A percentile compares a stretch with the other conserved stretches of the same genome.
Conservation (phyloP, 1,140 invertebrate genomes). For the Drosophila tsacasi region DNA sequence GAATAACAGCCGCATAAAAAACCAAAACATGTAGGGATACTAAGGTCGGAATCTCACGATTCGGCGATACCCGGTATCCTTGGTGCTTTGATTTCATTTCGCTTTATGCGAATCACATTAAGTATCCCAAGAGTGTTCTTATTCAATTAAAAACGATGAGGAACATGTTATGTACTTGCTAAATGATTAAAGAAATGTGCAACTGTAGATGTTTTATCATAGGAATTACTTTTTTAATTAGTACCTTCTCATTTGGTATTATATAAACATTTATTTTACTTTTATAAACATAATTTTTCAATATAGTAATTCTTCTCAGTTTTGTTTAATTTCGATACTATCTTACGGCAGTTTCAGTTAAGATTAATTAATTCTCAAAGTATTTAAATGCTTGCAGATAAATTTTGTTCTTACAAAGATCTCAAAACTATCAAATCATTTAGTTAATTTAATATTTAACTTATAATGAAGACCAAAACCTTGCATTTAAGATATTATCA, state of each 20-base stretch:
- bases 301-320: background rate
- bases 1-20: conserved; percentile 37
- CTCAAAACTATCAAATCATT: no score
- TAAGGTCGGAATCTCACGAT: conserved; percentile 20
- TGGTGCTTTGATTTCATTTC: conserved; percentile 30
- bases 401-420: background rate
- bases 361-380: no score
- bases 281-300: background rate
- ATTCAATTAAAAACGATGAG: conserved; percentile 26
- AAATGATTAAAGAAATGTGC: background rate
- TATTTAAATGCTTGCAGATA: background rate
- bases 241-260: background rate
- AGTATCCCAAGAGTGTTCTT: conserved; percentile 2
- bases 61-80: conserved; percentile 24
- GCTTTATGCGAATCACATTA: conserved; percentile 9
- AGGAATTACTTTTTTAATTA: background rate
- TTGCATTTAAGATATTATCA: no score
- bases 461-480: no score
- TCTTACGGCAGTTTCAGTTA: background rate
- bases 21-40: conserved; percentile 7
- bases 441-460: background rate
- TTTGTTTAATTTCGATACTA: background rate
- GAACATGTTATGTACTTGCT: background rate
- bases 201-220: background rate
- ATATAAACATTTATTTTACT: background rate